Conservation (phyloP, 2,888 invertebrate species). For the Perdita meconis region DNA sequence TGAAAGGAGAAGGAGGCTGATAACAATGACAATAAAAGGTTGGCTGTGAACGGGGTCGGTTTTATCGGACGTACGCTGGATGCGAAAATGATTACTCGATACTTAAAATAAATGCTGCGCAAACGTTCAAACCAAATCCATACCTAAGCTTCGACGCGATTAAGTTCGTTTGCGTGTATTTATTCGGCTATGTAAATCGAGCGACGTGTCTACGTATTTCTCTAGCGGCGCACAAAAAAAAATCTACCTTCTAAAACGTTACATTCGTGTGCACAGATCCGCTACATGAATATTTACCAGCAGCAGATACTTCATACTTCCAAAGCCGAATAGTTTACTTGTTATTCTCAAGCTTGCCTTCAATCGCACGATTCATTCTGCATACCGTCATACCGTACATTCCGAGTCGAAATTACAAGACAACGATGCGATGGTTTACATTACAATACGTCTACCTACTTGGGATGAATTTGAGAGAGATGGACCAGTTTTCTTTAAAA, state of each 20-base stretch:
- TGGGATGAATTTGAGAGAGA: too few species aligned
- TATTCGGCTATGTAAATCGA: neutral
- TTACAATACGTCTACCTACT: too few species aligned
- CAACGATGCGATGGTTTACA: too few species aligned
- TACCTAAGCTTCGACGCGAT: conserved; percentile 16
- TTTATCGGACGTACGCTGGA: neutral
- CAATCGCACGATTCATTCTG: neutral
- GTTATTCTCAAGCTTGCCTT: neutral
- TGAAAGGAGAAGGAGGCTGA: conserved; percentile 17
- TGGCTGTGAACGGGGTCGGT: neutral
- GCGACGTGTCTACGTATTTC: neutral
- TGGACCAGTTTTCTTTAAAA: too few species aligned
- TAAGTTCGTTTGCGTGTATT: neutral
- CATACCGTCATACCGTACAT: too few species aligned
- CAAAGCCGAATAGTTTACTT: neutral
- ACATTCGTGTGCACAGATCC: conserved; percentile 1
- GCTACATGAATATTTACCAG: conserved; percentile 24
- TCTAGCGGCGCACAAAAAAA: conserved; percentile 16
- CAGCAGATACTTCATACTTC: neutral
- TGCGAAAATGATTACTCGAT: conserved; percentile 18
- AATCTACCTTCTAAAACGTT: conserved; percentile 16
- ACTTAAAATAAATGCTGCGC: conserved; percentile 15
- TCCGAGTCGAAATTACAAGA: too few species aligned
- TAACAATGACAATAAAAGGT: neutral
- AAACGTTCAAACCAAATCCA: conserved; percentile 11